Conservation (phyloP, 2,888 invertebrate genomes). For the Tiliacea aurago region DNA sequence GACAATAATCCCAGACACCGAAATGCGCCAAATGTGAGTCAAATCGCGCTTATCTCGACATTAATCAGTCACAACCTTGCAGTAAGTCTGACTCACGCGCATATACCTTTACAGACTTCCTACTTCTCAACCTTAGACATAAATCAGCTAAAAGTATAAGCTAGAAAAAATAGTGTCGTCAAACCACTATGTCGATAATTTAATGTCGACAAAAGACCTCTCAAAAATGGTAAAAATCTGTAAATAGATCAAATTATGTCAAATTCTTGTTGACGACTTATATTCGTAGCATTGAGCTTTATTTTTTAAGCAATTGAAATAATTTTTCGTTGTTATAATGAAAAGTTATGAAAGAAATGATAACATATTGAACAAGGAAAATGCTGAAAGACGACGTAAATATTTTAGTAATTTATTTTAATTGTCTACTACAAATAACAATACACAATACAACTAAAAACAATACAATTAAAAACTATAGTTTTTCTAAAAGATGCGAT, state of each 20-base stretch:
- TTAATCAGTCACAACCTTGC: constrained; percentile 55
- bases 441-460: no score
- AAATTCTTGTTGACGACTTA: not conserved
- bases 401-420: no score
- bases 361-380: no score
- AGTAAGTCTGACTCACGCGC: constrained; percentile 43
- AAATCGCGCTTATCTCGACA: constrained; percentile 42
- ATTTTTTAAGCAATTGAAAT: not conserved
- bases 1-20: constrained; percentile 16
- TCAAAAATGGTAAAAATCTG: not conserved
- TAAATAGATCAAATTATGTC: constrained; percentile 7
- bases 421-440: no score
- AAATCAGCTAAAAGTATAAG: constrained; percentile 25
- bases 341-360: not conserved
- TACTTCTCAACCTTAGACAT: constrained; percentile 32
- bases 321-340: not conserved
- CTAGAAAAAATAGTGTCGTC: constrained; percentile 24
- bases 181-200: constrained; percentile 6
- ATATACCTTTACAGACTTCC: constrained; percentile 52
- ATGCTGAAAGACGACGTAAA: no score
- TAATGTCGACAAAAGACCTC: not conserved
- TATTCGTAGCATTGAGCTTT: not conserved
- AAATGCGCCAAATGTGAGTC: constrained; percentile 28
- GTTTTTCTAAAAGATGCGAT: not conserved
- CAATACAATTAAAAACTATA: not conserved